A percentile compares a stretch with the other conserved stretches of the same genome.
Conservation (phyloP, 1,140 invertebrate genomes). For the Euwallacea fornicatus region DNA sequence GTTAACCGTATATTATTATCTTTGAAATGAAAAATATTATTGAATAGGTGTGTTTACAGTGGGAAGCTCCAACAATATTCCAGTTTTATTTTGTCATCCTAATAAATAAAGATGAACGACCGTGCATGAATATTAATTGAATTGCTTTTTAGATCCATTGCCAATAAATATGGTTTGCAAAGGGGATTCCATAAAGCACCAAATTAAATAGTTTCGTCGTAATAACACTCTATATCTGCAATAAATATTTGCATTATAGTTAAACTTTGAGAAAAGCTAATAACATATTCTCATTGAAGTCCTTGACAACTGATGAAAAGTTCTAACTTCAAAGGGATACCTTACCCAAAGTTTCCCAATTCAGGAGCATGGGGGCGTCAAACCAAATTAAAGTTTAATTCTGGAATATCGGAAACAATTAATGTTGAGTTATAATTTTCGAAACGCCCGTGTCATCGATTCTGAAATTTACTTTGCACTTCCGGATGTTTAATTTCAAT, state of each 20-base stretch:
- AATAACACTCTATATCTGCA: background rate
- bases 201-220: too few species aligned
- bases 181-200: too few species aligned
- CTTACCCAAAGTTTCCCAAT: conserved; percentile 5
- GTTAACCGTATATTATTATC: conserved; percentile 1
- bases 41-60: conserved; percentile 5
- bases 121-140: too few species aligned
- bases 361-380: background rate
- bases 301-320: conserved; percentile 13
- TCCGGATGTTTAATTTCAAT: background rate
- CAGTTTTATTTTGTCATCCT: background rate
- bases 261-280: background rate
- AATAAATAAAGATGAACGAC: background rate
- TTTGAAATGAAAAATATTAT: conserved; percentile 10
- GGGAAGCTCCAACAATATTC: background rate
- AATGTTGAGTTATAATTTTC: conserved; percentile 3
- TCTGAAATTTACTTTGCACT: background rate
- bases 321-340: conserved; percentile 12
- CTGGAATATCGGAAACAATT: conserved; percentile 5
- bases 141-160: too few species aligned
- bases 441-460: background rate
- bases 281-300: background rate
- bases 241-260: background rate
- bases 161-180: too few species aligned
- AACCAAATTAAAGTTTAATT: conserved; percentile 6